Evolutionary conservation across 2,888 invertebrate genomes (phyloP).

Genomic region (Catocala sponsa): DNA sequence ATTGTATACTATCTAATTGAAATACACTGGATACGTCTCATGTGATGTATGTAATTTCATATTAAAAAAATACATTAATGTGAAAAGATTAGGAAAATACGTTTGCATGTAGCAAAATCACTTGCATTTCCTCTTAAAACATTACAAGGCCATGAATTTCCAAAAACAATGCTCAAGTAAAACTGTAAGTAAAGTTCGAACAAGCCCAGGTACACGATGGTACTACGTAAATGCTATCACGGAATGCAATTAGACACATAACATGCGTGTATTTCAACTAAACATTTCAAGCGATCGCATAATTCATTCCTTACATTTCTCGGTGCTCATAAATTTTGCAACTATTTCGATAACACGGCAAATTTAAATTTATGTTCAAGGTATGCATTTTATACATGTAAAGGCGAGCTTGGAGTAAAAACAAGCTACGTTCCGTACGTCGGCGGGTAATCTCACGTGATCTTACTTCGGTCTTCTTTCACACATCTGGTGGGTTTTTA

Average conservation of each 20-base stretch:
- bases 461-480: conserved; percentile 60
- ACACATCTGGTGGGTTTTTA: conserved; percentile 60
- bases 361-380: conserved; percentile 83
- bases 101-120: too few species aligned
- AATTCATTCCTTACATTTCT: conserved; percentile 75
- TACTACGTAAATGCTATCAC: conserved; percentile 53
- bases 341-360: conserved; percentile 83
- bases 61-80: too few species aligned
- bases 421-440: conserved; percentile 58
- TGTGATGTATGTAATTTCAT: too few species aligned
- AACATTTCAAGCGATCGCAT: conserved; percentile 67
- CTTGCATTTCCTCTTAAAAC: background rate
- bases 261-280: conserved; percentile 63
- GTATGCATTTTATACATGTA: conserved; percentile 80
- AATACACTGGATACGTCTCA: too few species aligned
- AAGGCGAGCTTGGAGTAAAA: conserved; percentile 74
- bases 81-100: too few species aligned
- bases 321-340: conserved; percentile 77
- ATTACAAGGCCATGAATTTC: background rate
- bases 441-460: conserved; percentile 79
- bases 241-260: conserved; percentile 66
- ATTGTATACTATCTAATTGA: too few species aligned
- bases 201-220: conserved; percentile 19
- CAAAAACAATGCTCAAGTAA: background rate
- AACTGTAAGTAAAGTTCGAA: background rate